Percentiles rank a stretch among this genome's conserved stretches.
Evolutionary conservation across 2,888 invertebrate species (phyloP).

Genomic region (Psococerastis gibbosa): DNA sequence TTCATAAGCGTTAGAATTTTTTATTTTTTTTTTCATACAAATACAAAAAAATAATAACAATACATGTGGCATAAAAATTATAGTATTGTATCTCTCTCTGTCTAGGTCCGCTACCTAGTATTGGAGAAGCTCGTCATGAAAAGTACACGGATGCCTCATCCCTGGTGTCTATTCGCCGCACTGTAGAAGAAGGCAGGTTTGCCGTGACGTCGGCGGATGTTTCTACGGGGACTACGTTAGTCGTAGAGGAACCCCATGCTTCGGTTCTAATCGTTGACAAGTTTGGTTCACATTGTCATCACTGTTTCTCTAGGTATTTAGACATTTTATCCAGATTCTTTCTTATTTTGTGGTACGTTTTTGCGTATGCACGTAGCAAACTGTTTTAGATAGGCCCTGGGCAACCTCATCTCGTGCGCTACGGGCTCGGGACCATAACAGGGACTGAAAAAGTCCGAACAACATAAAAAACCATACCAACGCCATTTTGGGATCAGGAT

Average conservation of each 20-base stretch:
- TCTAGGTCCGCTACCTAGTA: slow-evolving; percentile 17
- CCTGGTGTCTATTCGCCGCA: slow-evolving; percentile 37
- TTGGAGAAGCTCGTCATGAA: slow-evolving; percentile 33
- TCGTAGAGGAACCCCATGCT: slow-evolving; percentile 52
- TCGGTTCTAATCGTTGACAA: slow-evolving; percentile 51
- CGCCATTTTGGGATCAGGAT: too few species aligned
- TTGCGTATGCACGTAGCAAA: too few species aligned
- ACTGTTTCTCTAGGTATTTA: slow-evolving; percentile 60
- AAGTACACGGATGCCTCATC: slow-evolving; percentile 28
- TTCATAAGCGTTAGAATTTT: too few species aligned
- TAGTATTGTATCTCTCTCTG: not conserved
- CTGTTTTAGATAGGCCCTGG: too few species aligned
- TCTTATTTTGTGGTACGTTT: too few species aligned
- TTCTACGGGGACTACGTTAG: slow-evolving; percentile 48
- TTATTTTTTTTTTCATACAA: too few species aligned
- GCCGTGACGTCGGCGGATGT: slow-evolving; percentile 42
- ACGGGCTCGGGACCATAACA: too few species aligned
- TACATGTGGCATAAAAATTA: not conserved
- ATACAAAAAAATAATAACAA: too few species aligned
- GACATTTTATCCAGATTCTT: too few species aligned
- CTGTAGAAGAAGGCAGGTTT: slow-evolving; percentile 45
- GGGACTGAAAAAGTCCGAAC: too few species aligned
- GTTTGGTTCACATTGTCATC: slow-evolving; percentile 60
- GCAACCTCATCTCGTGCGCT: too few species aligned
- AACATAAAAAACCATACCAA: too few species aligned